These are phyloP conservation scores for Calcarius lapponicus DNA, from an alignment of 2,797 vertebrate genomes.

Conservation along the genomic window DNA sequence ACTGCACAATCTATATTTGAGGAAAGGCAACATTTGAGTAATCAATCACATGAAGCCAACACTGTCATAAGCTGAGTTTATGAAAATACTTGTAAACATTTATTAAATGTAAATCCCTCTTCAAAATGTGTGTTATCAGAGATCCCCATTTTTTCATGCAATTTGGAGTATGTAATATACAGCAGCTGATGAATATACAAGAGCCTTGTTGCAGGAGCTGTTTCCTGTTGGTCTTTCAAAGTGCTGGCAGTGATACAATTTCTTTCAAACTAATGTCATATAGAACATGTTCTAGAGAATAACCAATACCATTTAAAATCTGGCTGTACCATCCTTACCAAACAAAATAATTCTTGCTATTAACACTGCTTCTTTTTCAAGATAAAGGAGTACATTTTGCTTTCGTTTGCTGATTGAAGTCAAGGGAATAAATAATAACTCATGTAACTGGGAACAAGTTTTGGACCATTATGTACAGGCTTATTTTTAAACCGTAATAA, in stretches of 20 bases:
- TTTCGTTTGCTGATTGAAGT: not conserved
- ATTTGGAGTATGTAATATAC: constrained; percentile 59
- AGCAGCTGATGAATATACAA: constrained; percentile 56
- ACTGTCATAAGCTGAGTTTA: constrained; percentile 85
- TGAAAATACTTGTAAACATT: constrained; percentile 87
- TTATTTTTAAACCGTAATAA: not conserved
- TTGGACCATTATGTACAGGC: not conserved
- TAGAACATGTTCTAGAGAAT: not conserved
- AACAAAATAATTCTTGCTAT: constrained; percentile 28
- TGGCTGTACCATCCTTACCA: not conserved
- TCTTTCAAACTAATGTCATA: constrained; percentile 21
- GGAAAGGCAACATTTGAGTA: constrained; percentile 71
- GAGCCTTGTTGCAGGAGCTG: constrained; percentile 25
- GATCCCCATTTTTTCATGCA: constrained; percentile 51
- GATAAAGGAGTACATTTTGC: not conserved
- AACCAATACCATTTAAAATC: constrained; percentile 11
- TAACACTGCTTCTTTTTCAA: not conserved
- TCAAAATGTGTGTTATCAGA: constrained; percentile 60
- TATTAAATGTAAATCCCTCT: constrained; percentile 88
- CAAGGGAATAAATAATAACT: not conserved
- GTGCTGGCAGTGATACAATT: constrained; percentile 10
- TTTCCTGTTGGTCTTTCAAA: constrained; percentile 46
- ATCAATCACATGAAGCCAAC: constrained; percentile 79
- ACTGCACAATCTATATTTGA: constrained; percentile 71
- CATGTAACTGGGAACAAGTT: not conserved